Evolutionary conservation across 2,888 invertebrate genomes (phyloP), one percentile per base, ranked within the genome.

Genomic region (Noctua janthina): DNA sequence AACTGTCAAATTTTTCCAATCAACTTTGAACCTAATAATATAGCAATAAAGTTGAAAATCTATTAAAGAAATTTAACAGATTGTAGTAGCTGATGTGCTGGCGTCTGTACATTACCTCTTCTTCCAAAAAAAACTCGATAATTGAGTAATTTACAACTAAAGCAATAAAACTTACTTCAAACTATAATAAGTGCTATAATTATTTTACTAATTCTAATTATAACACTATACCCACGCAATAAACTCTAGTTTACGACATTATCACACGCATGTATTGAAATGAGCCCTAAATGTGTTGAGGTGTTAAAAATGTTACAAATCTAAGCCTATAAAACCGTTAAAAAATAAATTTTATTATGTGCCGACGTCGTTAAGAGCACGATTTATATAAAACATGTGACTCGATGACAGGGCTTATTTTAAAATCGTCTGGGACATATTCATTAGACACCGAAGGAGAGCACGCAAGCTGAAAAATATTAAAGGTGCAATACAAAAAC

Each of bases 301-400:
- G 92, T 93, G 92, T 94, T 92, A 93, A 92, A 92, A 92, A 90
- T 90, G 91, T 89, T 90, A 93, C 93, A 93, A 92, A 93, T 93
- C 91, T 92, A 92, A 91, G 83, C 85, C 89, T 91, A 91, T 93
- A 93, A 92, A 94, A 88, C 90, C 89, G 93, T 94, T 93, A 94
- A 94, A 94, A 94, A 93, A 93, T 93, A 93, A 92, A 94, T 94
- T 95, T 95, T 95, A 95, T 95, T 92, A 92, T 91, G 92, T 93
- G 94, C 88, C 90, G 93, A 94, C 93, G 92, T 93, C 95, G 94
- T 96, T 95, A 96, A 94, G 91, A 91, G 83, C 84, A 90, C 92
- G 92, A 95, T 96, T 96, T 96, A 95, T 95, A 93, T 89, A 91
- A 92, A 95, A 93, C 95, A 94, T 93, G 91, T 94, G 95, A 94